Conservation (phyloP, 2,797 vertebrate genomes). For the Trematomus bernacchii region DNA sequence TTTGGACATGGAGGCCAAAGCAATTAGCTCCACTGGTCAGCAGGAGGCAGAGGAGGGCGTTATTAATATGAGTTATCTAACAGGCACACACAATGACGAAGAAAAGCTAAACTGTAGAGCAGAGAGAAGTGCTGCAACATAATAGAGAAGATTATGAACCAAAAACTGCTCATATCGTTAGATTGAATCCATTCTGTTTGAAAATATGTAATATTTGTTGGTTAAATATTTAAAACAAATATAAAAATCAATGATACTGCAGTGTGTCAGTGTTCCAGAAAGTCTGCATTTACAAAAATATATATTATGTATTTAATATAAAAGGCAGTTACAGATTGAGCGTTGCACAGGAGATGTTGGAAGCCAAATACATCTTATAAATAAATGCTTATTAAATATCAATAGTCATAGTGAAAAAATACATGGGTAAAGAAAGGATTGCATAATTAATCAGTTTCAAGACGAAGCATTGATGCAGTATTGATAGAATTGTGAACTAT, state of each 20-base stretch:
- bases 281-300: no score
- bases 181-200: neutral
- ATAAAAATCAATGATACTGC: neutral
- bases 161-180: neutral
- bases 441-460: no score
- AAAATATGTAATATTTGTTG: neutral
- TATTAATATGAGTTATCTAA: conserved; percentile 44
- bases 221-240: neutral
- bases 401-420: no score
- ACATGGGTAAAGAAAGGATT: no score
- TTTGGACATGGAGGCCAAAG: conserved; percentile 31
- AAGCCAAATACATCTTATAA: no score
- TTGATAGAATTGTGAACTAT: no score
- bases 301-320: no score
- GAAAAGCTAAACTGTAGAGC: neutral
- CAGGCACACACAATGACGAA: neutral
- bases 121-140: neutral
- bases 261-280: neutral
- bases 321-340: no score
- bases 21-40: conserved; percentile 43
- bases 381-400: no score
- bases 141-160: neutral
- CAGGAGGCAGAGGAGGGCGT: conserved; percentile 40
- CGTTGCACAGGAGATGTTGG: no score
- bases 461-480: no score